Evolutionary conservation across 2,888 invertebrate species (phyloP).

Genomic region (Synanthedon myopaeformis): DNA sequence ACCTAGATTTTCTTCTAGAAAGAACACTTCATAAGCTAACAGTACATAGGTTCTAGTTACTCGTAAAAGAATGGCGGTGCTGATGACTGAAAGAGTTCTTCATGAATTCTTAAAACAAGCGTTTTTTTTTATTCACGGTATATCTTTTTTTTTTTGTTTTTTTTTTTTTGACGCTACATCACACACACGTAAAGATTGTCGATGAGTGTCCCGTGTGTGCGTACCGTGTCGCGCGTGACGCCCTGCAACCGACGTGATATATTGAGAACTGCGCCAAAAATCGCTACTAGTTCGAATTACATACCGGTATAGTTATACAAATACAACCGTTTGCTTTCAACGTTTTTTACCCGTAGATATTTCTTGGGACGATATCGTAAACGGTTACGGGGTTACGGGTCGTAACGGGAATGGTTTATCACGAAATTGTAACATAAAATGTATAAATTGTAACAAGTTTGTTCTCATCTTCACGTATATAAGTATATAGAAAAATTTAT

Average conservation of each 20-base stretch:
- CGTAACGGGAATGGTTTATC: no score
- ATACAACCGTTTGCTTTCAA: neutral
- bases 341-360: neutral
- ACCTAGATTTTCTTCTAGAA: no score
- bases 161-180: conserved; percentile 40
- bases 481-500: no score
- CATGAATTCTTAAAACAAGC: neutral
- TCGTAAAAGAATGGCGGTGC: no score
- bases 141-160: conserved; percentile 13
- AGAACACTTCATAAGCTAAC: no score
- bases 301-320: neutral
- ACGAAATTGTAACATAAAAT: no score
- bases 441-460: no score
- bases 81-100: neutral
- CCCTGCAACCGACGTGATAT: conserved; percentile 62
- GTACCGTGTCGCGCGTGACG: conserved; percentile 42
- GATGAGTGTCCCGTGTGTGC: conserved; percentile 41
- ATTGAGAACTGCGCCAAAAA: conserved; percentile 63
- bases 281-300: conserved; percentile 25
- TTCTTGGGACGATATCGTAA: neutral
- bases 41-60: no score
- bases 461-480: no score
- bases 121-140: neutral
- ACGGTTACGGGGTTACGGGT: no score
- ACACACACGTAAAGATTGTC: conserved; percentile 30